A percentile compares a stretch with the other conserved stretches of the same genome.
Conservation (phyloP, 2,888 invertebrate genomes). For the Lasioglossum malachurum region DNA sequence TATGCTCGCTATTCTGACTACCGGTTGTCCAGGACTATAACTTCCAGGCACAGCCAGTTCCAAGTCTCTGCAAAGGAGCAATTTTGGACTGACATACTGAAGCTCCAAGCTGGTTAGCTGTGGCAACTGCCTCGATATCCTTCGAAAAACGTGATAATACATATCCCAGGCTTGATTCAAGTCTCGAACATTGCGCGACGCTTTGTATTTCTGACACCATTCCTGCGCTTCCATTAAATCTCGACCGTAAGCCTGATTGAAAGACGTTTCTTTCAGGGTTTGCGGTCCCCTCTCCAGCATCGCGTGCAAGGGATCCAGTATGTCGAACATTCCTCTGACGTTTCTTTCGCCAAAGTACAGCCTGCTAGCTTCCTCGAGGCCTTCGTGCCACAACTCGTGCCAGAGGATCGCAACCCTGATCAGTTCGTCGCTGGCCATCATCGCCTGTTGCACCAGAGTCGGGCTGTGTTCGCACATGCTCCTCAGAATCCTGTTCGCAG, state of each 20-base stretch:
- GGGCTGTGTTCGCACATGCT: constrained; percentile 98
- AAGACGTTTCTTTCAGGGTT: constrained; percentile 98
- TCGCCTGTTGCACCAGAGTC: constrained; percentile 96
- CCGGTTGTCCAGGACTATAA: constrained; percentile 96
- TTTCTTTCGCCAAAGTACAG: constrained; percentile 98
- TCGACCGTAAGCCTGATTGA: constrained; percentile 97
- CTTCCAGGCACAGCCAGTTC: constrained; percentile 99
- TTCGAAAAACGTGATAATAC: constrained; percentile 99
- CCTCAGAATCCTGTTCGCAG: constrained; percentile 97
- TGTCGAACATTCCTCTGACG: constrained; percentile 98
- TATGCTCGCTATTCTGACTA: constrained; percentile 95
- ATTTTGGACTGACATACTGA: constrained; percentile 97
- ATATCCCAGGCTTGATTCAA: constrained; percentile 99
- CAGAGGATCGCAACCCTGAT: constrained; percentile 99
- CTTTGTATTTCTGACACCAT: constrained; percentile 96
- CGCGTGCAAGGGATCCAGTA: constrained; percentile 96
- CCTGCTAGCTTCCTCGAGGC: constrained; percentile 96
- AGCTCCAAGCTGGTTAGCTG: constrained; percentile 95
- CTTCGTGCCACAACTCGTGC: constrained; percentile 99
- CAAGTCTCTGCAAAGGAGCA: constrained; percentile 95
- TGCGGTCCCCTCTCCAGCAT: constrained; percentile 98
- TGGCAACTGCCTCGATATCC: constrained; percentile 97
- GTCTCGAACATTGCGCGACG: constrained; percentile 94
- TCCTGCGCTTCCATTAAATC: constrained; percentile 98
- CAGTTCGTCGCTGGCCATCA: constrained; percentile 98